phyloP scores from a whole-genome alignment of 2,888 invertebrate species.

The Euspilapteryx auroguttella region DNA sequence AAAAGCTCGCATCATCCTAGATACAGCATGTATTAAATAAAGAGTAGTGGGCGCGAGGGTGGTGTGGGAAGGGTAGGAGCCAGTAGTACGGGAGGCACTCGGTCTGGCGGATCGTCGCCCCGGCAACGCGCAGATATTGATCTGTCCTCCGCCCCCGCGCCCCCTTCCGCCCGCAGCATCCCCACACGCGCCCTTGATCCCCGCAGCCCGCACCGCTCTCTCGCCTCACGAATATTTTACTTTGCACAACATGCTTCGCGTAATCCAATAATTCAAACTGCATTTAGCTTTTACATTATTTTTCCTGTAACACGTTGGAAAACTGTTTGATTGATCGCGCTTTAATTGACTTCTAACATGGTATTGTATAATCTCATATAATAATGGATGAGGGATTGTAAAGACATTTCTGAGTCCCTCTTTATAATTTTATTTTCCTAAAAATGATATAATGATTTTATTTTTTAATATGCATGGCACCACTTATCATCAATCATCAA shows the following conservation, averaged over 20 bases:
- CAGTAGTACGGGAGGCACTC: constrained; percentile 64
- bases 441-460: no score
- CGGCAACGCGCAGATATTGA: constrained; percentile 40
- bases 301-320: no score
- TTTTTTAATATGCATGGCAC: no score
- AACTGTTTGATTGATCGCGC: no score
- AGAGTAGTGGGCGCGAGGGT: constrained; percentile 31
- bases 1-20: constrained; percentile 46
- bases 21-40: constrained; percentile 55
- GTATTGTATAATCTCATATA: no score
- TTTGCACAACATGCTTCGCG: constrained; percentile 50
- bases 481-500: no score
- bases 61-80: constrained; percentile 18
- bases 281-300: no score
- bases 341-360: no score
- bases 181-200: constrained; percentile 12
- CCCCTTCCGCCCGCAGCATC: constrained; percentile 15
- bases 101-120: constrained; percentile 55
- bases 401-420: no score
- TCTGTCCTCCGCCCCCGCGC: constrained; percentile 52
- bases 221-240: constrained; percentile 27
- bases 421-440: no score
- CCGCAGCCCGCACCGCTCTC: no score
- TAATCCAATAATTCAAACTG: constrained; percentile 53
- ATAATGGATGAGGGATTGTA: no score